Base-by-base conservation (phyloP, 2,888 invertebrate species). In the Sinotaia quadrata region DNA sequence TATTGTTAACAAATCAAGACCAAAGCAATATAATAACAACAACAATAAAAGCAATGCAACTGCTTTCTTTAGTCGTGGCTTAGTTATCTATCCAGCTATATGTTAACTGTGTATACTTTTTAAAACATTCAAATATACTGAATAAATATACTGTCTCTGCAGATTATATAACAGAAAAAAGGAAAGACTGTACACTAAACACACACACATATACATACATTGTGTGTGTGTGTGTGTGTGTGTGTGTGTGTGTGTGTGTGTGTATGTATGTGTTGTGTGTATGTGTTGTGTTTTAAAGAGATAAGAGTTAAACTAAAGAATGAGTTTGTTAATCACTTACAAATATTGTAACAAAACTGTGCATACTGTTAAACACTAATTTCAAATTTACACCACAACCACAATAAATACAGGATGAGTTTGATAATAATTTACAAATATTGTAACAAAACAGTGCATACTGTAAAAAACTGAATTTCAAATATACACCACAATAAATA, bases 61-160 rank as follows among this genome's bases (percentile, higher is more conserved):
- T n/a, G n/a, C n/a, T n/a, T n/a, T n/a, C n/a, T n/a, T n/a, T n/a
- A n/a, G n/a, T n/a, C n/a, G n/a, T n/a, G n/a, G n/a, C n/a, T n/a
- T n/a, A n/a, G n/a, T n/a, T n/a, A n/a, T n/a, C n/a, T n/a, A n/a
- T n/a, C n/a, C n/a, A n/a, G n/a, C n/a, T n/a, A n/a, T n/a, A n/a
- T n/a, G n/a, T n/a, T n/a, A n/a, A 96, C 88, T 92, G 97, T n/a
- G 21, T 33, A 3, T 37, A 57, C 51, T 10, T 10, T 2, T 51
- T 51, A 8, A 51, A 51, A 27, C 31, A 12, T 31, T 15, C 18
- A 41, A 41, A 41, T 41, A 41, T 41, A 41, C 10, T 12, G 41
- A 12, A 41, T 12, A 41, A 12, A 12, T 41, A 41, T 41, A 41
- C 41, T 12, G 41, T 41, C 41, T 41, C 41, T 41, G 41, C 41